These are phyloP conservation scores for Antechinus stuartii DNA, from an alignment of 2,113 vertebrate genomes.

Conservation along the genomic window DNA sequence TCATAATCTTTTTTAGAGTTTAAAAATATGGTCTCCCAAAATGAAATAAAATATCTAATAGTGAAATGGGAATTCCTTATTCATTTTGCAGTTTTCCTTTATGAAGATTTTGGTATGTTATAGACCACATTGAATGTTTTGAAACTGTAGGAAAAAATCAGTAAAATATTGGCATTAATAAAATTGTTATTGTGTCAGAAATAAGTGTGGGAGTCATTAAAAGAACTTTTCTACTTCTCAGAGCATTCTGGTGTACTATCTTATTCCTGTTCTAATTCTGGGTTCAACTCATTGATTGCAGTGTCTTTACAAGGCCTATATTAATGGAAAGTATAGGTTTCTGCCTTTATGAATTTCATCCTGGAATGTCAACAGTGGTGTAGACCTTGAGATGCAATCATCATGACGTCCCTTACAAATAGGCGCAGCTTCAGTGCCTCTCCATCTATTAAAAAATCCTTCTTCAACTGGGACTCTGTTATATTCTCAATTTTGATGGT, in stretches of 20 bases:
- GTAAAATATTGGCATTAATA: neutral
- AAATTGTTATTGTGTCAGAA: neutral
- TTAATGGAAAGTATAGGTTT: neutral
- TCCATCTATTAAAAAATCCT: neutral
- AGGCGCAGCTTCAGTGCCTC: neutral
- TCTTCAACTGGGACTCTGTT: neutral
- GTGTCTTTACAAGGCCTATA: neutral
- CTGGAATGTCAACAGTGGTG: neutral
- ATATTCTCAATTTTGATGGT: neutral
- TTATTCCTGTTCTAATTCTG: neutral
- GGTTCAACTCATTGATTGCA: neutral
- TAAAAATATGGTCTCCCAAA: neutral
- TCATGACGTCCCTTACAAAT: neutral
- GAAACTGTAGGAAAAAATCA: neutral
- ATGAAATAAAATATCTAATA: neutral
- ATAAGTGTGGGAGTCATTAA: neutral
- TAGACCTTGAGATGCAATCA: neutral
- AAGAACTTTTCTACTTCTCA: neutral
- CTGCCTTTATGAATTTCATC: neutral
- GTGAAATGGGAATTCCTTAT: neutral
- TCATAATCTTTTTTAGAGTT: neutral
- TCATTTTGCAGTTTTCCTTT: neutral
- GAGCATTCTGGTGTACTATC: neutral
- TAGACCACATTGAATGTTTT: neutral
- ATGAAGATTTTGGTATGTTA: neutral